Conservation (phyloP, 2,888 invertebrate species). For the Artemia sinica region DNA sequence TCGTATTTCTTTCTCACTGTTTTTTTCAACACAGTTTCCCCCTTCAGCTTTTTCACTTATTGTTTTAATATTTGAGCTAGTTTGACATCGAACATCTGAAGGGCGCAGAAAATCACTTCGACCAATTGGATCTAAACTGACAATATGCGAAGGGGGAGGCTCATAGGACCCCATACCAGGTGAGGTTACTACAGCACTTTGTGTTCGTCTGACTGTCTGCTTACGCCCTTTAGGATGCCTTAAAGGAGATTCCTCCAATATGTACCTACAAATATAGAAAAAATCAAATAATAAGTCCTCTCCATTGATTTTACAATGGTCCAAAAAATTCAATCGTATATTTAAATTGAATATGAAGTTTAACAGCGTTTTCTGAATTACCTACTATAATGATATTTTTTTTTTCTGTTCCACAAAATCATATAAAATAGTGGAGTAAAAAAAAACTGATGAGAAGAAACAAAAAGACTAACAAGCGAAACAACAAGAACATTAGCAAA, state of each 20-base stretch:
- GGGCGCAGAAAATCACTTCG: conserved; percentile 13
- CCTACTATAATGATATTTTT: no score
- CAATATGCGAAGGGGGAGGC: conserved; percentile 27
- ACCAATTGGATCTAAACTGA: conserved; percentile 27
- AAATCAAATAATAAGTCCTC: conserved; percentile 37
- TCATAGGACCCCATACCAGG: conserved; percentile 4
- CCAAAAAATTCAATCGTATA: no score
- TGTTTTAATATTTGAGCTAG: not conserved
- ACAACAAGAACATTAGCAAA: no score
- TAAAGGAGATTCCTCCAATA: conserved; percentile 6
- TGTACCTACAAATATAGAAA: conserved; percentile 25
- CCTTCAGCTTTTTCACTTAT: not conserved
- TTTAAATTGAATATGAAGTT: no score
- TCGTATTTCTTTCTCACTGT: not conserved
- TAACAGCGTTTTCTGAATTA: no score
- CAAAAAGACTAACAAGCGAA: no score
- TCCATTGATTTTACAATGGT: no score
- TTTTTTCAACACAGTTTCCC: not conserved
- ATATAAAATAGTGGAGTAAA: no score
- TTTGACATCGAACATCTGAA: not conserved
- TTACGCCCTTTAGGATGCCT: conserved; percentile 16
- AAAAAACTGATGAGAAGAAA: no score
- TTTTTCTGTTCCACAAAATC: no score
- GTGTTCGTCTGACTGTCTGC: conserved; percentile 23
- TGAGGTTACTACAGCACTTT: conserved; percentile 17